phyloP scores from a whole-genome alignment of 2,888 invertebrate genomes.

The Nasonovia ribisnigri region DNA sequence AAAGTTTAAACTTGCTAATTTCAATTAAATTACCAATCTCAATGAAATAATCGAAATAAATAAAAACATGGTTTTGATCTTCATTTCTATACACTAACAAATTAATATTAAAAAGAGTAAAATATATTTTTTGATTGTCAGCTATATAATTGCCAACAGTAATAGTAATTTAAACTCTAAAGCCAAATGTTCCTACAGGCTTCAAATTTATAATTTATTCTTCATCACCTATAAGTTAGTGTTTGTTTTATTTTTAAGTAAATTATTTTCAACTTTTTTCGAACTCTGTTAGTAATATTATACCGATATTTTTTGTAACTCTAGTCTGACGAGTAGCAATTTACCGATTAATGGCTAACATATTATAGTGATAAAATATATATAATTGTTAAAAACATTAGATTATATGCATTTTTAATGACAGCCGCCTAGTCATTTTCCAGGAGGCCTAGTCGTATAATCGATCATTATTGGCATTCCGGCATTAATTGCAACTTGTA shows the following conservation, averaged over 20 bases:
- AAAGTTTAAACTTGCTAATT: not conserved
- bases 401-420: not conserved
- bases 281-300: not conserved
- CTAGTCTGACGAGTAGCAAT: not conserved
- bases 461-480: not conserved
- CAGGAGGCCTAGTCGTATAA: not conserved
- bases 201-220: not conserved
- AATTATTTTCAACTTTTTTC: not conserved
- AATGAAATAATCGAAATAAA: not conserved
- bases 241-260: not conserved
- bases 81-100: not conserved
- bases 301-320: not conserved
- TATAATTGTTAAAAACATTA: not conserved
- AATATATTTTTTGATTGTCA: not conserved
- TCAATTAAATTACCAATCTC: not conserved
- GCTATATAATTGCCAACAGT: not conserved
- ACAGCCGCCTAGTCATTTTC: not conserved
- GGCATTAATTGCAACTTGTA: not conserved
- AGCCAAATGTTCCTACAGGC: not conserved
- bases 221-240: not conserved
- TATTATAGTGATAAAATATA: not conserved
- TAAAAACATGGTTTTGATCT: not conserved
- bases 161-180: not conserved
- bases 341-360: not conserved
- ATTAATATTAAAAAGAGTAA: not conserved